A percentile compares a stretch with the other conserved stretches of the same genome.
Conservation (phyloP, 2,888 invertebrate species). For the Scaptomyza reducta region DNA sequence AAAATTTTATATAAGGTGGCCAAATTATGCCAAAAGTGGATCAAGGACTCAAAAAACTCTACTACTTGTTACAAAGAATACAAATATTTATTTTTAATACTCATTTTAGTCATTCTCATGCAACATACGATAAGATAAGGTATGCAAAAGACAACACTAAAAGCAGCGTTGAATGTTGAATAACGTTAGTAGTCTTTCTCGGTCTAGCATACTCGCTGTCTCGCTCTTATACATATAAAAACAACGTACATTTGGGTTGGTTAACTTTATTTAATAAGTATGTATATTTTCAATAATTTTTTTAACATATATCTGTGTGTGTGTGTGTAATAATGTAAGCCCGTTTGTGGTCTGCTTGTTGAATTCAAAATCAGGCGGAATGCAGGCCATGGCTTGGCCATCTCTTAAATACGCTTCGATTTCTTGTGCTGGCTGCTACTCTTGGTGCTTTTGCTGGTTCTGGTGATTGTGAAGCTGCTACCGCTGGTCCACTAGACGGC, state of each 20-base stretch:
- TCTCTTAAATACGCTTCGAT: conserved; percentile 30
- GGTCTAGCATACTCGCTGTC: conserved; percentile 6
- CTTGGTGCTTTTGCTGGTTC: conserved; percentile 1
- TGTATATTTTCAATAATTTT: conserved; percentile 36
- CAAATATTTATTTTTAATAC: not conserved
- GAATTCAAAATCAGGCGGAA: conserved; percentile 49
- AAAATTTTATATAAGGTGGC: not conserved
- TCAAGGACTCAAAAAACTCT: not conserved
- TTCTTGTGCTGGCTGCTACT: conserved; percentile 35
- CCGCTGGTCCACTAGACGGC: conserved; percentile 73
- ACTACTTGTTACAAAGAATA: not conserved
- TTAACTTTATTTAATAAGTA: conserved; percentile 54
- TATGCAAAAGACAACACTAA: not conserved
- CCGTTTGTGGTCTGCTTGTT: conserved; percentile 37
- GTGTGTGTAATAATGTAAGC: conserved; percentile 40
- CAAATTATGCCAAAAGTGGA: not conserved
- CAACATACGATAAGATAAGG: not conserved
- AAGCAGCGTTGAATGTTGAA: not conserved
- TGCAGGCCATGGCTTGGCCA: conserved; percentile 46
- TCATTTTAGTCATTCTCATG: not conserved
- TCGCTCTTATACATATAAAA: not conserved
- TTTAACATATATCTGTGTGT: conserved; percentile 17
- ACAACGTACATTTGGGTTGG: conserved; percentile 16
- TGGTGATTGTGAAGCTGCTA: conserved; percentile 3
- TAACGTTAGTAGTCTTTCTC: not conserved